Evolutionary conservation across 2,797 vertebrate genomes (phyloP).

Genomic region (Atherinosoma microstoma): DNA sequence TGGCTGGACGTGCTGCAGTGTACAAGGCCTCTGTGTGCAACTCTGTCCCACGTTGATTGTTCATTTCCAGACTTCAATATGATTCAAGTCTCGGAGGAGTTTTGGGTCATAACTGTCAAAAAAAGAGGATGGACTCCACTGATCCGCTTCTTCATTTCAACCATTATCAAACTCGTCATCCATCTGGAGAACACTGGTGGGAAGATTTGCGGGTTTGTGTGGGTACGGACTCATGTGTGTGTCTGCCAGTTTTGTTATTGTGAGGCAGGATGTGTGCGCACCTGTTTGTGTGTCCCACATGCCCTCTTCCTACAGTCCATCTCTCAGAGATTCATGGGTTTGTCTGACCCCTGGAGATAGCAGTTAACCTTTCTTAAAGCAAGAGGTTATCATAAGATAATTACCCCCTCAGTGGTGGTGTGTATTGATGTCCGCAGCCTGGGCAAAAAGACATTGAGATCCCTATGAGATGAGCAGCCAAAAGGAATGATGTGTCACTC

Average conservation of each 20-base stretch:
- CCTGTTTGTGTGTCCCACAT: constrained; percentile 31
- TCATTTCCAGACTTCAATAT: constrained; percentile 51
- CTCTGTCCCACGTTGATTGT: constrained; percentile 39
- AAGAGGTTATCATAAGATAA: constrained; percentile 63
- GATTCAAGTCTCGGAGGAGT: constrained; percentile 47
- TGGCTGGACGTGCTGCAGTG: constrained; percentile 17
- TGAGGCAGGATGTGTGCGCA: constrained; percentile 13
- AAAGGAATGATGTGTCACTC: constrained; percentile 66
- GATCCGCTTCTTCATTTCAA: constrained; percentile 66
- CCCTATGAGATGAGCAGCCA: constrained; percentile 55
- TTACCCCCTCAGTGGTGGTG: constrained; percentile 55
- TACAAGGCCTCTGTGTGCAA: constrained; percentile 25
- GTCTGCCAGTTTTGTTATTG: constrained; percentile 19
- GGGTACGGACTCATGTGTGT: background rate
- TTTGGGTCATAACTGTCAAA: constrained; percentile 63
- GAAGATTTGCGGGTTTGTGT: constrained; percentile 29
- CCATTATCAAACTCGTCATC: constrained; percentile 69
- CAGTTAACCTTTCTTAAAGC: constrained; percentile 62
- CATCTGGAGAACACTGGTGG: constrained; percentile 56
- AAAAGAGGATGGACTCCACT: constrained; percentile 47
- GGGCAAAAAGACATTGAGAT: constrained; percentile 46
- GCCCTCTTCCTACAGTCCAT: constrained; percentile 31
- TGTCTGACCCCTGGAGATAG: constrained; percentile 30
- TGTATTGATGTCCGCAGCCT: constrained; percentile 63
- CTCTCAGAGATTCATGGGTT: constrained; percentile 45